Percentiles rank a stretch among this genome's conserved stretches.
Evolutionary conservation across 2,113 vertebrate species (phyloP).

Genomic region (zebrafish (Danio rerio)): DNA sequence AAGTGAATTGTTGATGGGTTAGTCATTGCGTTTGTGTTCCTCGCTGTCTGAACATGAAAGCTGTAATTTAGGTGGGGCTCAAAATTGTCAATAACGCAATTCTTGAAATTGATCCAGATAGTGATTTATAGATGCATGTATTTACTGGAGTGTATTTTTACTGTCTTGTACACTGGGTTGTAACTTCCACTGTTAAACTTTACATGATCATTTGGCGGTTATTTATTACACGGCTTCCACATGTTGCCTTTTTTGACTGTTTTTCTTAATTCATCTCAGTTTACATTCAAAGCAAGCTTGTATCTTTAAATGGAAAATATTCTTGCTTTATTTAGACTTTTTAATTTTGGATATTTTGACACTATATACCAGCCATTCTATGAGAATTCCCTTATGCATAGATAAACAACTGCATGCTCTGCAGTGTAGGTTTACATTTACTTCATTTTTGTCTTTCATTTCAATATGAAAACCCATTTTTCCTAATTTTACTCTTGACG

Average conservation of each 20-base stretch:
- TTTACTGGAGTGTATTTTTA: conserved; percentile 2
- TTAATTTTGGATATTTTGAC: too few relatives aligned
- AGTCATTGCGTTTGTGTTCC: not conserved
- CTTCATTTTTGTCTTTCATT: too few relatives aligned
- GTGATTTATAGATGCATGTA: not conserved
- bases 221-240: not conserved
- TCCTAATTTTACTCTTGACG: not conserved
- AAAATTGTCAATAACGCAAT: not conserved
- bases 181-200: not conserved
- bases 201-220: not conserved
- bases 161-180: not conserved
- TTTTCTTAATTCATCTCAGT: not conserved
- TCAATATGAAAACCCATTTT: not conserved
- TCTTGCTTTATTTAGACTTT: too few relatives aligned
- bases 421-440: too few relatives aligned
- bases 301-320: too few relatives aligned
- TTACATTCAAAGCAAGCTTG: not conserved
- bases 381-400: too few relatives aligned
- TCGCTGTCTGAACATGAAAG: conserved; percentile 16
- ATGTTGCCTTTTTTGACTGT: not conserved
- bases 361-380: too few relatives aligned
- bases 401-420: too few relatives aligned
- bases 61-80: conserved; percentile 16
- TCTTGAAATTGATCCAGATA: not conserved
- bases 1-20: conserved; percentile 3